Evolutionary conservation across 2,797 vertebrate species (phyloP), one percentile per base, ranked within the genome.

Genomic region (Sylvia borin): DNA sequence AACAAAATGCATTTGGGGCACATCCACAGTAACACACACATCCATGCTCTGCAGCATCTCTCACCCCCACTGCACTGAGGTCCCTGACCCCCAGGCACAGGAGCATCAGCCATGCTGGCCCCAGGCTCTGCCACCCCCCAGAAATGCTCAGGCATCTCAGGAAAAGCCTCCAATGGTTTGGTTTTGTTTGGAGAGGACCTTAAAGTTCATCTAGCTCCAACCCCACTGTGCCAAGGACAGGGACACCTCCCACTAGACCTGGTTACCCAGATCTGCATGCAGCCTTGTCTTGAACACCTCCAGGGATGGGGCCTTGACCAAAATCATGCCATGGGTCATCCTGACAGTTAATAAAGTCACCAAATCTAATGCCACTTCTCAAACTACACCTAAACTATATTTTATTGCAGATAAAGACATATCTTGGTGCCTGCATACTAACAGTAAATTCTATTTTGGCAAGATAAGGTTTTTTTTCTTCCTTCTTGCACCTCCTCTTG

Each of bases 51-150:
- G 26, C 7, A 4, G 12, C 19, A 50, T 3, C 5, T 4, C 16
- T 7, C 5, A 3, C 0, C 1, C 1, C 22, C 57, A 9, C 48
- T 53, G 66, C 78, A 51, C 36, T 9, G 1, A 43, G 10, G 11
- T 13, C 36, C 36, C 32, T 21, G 2, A 13, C 1, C 16, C 16
- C n/a, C 24, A 78, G 22, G 10, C 24, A 62, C 2, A 5, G 25
- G 9, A 65, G 7, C 29, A 62, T 36, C 27, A 73, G n/a, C 31
- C 31, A 20, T 0, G 0, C 60, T 48, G 34, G 25, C 34, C 50
- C 34, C 40, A 74, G 42, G 4, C 34, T 67, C 7, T 42, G 34
- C 19, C 38, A 25, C 19, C 8, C 16, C 36, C 22, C 21, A 65
- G 1, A 0, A 5, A 7, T 21, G 9, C 32, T 70, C 16, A 26